Percentiles rank a stretch among this genome's conserved stretches.
Conservation (phyloP, 2,113 vertebrate genomes). For the Laterallus jamaicensis region DNA sequence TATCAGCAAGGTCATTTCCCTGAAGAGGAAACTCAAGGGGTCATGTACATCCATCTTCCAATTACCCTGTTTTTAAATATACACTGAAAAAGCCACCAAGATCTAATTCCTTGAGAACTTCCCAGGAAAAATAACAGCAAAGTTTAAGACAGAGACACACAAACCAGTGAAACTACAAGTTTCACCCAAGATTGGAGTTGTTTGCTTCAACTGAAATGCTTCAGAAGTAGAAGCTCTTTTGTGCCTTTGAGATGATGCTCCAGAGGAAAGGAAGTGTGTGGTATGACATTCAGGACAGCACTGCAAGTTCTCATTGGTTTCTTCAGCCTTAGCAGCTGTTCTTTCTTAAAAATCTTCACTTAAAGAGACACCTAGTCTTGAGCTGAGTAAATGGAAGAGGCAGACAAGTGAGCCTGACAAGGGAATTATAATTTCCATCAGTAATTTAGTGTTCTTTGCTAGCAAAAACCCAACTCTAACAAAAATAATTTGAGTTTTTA, state of each 20-base stretch:
- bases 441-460: not conserved
- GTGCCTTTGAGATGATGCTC: not conserved
- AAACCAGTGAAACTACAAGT: not conserved
- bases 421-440: not conserved
- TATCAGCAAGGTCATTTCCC: not conserved
- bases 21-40: not conserved
- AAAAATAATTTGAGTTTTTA: slow-evolving; percentile 5
- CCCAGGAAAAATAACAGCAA: not conserved
- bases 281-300: not conserved
- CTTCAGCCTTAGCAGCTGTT: not conserved
- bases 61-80: not conserved
- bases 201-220: not conserved
- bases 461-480: not conserved
- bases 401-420: not conserved
- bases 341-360: not conserved
- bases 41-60: not conserved
- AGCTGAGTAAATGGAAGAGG: not conserved
- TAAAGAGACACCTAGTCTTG: not conserved
- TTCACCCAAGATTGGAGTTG: not conserved
- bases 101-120: not conserved
- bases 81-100: not conserved
- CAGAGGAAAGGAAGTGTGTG: not conserved
- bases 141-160: not conserved
- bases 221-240: not conserved
- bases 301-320: not conserved